Evolutionary conservation across 2,113 vertebrate genomes (phyloP), one percentile per base, ranked within the genome.

Genomic region (Corythornis vintsioides): DNA sequence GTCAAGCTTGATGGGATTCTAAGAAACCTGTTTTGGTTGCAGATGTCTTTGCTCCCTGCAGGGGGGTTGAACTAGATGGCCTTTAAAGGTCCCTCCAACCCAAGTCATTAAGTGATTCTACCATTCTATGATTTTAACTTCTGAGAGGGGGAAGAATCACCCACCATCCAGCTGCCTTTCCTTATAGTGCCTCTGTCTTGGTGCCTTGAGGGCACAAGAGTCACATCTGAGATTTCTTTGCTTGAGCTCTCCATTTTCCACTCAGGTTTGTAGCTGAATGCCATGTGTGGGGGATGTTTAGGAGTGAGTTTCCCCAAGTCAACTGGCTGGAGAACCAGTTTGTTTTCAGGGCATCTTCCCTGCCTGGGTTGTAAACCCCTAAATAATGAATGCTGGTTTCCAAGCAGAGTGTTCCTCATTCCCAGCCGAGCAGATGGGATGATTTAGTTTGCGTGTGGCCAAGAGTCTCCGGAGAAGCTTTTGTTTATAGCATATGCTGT

Each of bases 331-430:
- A 69, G 26, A 88, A 4, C 22, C 33, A 71, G 47, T 61, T 33
- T 60, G 53, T 83, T 70, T 71, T 55, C 29, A 85, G 74, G 56
- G 60, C 80, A 79, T 69, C 43, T 7, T 88, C 28, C 50, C 50
- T 76, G 61, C 8, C n/a, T 77, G 61, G 22, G 43, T 69, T 67
- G 15, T 86, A 69, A 61, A 69, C 71, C 50, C 59, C 40, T 73
- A 83, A 86, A 73, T 93, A 87, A 90, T 40, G 45, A 83, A 61
- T 74, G 57, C 35, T 91, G 69, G 20, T 88, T 92, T 89, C 75
- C 47, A 63, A 53, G 19, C 29, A 5, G 40, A 92, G 77, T 71
- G n/a, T 60, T 96, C 67, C 57, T 59, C 43, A 17, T 42, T 91
- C 31, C 53, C 53, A 86, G 38, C 52, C 57, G 21, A 71, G 85